Conservation (phyloP, 2,113 vertebrate genomes). For the Brachirus orientalis region DNA sequence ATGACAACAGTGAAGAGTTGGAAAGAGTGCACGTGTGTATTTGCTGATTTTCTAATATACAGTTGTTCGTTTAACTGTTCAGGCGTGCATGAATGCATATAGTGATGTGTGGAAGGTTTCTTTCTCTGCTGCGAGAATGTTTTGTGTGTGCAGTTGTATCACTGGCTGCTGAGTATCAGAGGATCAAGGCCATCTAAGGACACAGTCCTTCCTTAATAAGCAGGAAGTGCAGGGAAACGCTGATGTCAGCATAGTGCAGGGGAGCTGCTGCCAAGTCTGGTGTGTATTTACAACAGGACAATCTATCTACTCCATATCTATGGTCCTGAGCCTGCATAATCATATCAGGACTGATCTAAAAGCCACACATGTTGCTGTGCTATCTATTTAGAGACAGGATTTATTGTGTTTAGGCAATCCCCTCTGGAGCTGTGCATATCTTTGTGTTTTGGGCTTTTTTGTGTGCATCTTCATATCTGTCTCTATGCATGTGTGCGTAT, state of each 20-base stretch:
- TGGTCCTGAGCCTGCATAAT: slow-evolving; percentile 59
- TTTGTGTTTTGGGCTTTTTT: slow-evolving; percentile 5
- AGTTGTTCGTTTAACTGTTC: not conserved
- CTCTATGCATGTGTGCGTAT: slow-evolving; percentile 8
- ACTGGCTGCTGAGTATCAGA: slow-evolving; percentile 10
- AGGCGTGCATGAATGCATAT: not conserved
- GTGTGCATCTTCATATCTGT: slow-evolving; percentile 1
- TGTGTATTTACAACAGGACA: slow-evolving; percentile 46
- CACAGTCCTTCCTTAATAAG: slow-evolving; percentile 34
- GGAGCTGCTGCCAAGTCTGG: slow-evolving; percentile 7
- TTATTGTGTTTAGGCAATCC: slow-evolving; percentile 50
- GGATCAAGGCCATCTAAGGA: slow-evolving; percentile 46
- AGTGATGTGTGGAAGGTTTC: not conserved
- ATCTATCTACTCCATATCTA: slow-evolving; percentile 52
- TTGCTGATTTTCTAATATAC: not conserved
- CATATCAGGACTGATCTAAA: slow-evolving; percentile 66
- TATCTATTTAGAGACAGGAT: slow-evolving; percentile 63
- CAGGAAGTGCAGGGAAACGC: slow-evolving; percentile 25
- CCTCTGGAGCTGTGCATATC: slow-evolving; percentile 28
- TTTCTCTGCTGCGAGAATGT: not conserved
- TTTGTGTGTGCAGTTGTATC: not conserved
- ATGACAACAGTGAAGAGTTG: slow-evolving; percentile 22
- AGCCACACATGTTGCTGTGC: slow-evolving; percentile 58
- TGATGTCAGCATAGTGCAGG: slow-evolving; percentile 53
- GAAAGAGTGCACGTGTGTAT: not conserved